phyloP scores from a whole-genome alignment of 2,888 invertebrate species.

The Uloborus plumipes region DNA sequence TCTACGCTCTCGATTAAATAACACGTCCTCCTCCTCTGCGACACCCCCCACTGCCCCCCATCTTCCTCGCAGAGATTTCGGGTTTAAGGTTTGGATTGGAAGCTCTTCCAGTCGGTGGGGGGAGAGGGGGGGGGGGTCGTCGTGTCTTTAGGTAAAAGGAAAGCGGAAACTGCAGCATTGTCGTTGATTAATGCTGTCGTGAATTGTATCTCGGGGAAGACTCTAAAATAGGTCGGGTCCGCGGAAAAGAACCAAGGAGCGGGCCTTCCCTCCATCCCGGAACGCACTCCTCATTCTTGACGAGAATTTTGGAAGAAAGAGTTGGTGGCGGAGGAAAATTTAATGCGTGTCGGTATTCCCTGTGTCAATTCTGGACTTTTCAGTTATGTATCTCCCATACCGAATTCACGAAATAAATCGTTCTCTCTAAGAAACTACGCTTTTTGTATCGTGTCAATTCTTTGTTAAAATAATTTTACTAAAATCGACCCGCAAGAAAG shows the following conservation, averaged over 20 bases:
- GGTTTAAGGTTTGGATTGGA: conserved; percentile 55
- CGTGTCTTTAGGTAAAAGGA: conserved; percentile 4
- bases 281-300: too few species aligned
- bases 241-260: conserved; percentile 9
- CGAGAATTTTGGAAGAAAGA: too few species aligned
- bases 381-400: too few species aligned
- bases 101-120: not conserved
- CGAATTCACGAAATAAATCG: too few species aligned
- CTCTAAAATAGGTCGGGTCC: not conserved
- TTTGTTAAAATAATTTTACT: too few species aligned
- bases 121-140: not conserved
- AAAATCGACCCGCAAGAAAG: too few species aligned
- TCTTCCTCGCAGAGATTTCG: conserved; percentile 31
- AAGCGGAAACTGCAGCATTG: conserved; percentile 32
- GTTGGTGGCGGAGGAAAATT: too few species aligned
- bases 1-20: conserved; percentile 60
- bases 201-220: conserved; percentile 38
- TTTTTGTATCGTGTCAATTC: too few species aligned
- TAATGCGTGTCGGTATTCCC: too few species aligned
- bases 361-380: too few species aligned
- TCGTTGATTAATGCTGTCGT: conserved; percentile 59
- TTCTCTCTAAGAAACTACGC: too few species aligned
- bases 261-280: too few species aligned
- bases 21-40: conserved; percentile 28
- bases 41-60: not conserved